phyloP scores from a whole-genome alignment of 2,113 vertebrate genomes.

The Cichladusa arquata region DNA sequence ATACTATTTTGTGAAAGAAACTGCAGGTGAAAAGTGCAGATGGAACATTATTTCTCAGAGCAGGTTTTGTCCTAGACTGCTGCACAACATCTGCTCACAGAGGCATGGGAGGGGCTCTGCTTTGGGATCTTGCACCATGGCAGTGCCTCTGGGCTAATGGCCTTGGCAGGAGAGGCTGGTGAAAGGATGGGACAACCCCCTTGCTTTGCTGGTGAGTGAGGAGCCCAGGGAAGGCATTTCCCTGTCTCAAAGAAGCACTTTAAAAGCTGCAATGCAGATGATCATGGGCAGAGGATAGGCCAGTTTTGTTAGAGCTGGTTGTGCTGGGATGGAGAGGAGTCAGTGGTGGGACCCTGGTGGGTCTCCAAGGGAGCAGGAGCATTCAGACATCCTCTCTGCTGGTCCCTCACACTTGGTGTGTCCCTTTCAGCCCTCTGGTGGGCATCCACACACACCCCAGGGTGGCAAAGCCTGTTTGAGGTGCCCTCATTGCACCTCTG shows the following conservation, averaged over 20 bases:
- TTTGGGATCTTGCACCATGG: neutral
- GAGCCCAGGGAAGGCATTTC: neutral
- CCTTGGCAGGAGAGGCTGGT: neutral
- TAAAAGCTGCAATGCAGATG: neutral
- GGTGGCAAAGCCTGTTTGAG: neutral
- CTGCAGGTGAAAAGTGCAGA: neutral
- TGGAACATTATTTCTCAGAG: neutral
- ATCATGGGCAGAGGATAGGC: neutral
- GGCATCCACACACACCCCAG: accelerated
- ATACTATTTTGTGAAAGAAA: neutral
- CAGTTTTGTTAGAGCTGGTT: neutral
- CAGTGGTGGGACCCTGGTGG: no score
- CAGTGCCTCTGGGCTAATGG: neutral
- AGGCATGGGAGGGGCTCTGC: neutral
- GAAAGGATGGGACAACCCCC: neutral
- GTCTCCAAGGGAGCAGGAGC: neutral
- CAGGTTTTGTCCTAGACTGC: neutral
- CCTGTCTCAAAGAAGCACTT: neutral
- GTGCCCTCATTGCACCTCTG: accelerated
- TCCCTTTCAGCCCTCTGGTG: neutral
- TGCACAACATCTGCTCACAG: neutral
- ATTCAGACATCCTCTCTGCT: neutral
- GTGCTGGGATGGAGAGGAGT: neutral
- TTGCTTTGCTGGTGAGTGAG: neutral
- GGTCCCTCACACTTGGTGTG: neutral